phyloP scores from a whole-genome alignment of 37 sponge, comb jelly and placozoan genomes.

The Hexactinellida sp. region DNA sequence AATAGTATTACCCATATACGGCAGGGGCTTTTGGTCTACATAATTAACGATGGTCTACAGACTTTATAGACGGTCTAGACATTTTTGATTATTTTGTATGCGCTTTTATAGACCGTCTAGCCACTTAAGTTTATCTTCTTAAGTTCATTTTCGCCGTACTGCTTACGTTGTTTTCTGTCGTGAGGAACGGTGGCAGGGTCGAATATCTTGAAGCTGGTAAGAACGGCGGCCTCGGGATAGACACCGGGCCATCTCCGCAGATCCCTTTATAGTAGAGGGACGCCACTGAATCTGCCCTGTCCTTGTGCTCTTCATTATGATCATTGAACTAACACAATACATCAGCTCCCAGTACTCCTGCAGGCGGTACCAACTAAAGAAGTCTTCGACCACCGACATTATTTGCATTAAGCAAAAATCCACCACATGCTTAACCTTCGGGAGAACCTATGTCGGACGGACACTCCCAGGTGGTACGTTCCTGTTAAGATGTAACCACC shows the following conservation, averaged over 20 bases:
- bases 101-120: too few species aligned
- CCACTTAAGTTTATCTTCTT: too few species aligned
- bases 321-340: background rate
- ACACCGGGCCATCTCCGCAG: background rate
- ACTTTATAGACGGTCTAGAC: too few species aligned
- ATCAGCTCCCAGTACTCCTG: constrained; percentile 1
- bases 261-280: background rate
- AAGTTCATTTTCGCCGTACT: constrained; percentile 16
- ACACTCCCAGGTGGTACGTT: background rate
- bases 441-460: background rate
- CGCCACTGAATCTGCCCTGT: background rate
- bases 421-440: background rate
- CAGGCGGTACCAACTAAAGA: background rate
- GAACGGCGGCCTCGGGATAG: constrained; percentile 13
- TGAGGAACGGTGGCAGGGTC: background rate
- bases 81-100: too few species aligned
- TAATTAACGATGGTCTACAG: too few species aligned
- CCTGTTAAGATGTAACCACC: background rate
- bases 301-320: background rate
- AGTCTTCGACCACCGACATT: background rate
- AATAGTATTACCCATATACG: too few species aligned
- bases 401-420: background rate
- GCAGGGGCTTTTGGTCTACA: too few species aligned
- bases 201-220: constrained; percentile 10
- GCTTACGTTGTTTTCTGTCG: background rate